Percentiles rank a stretch among this genome's conserved stretches.
Conservation (phyloP, 2,113 vertebrate genomes). For the Aegithalos caudatus region DNA sequence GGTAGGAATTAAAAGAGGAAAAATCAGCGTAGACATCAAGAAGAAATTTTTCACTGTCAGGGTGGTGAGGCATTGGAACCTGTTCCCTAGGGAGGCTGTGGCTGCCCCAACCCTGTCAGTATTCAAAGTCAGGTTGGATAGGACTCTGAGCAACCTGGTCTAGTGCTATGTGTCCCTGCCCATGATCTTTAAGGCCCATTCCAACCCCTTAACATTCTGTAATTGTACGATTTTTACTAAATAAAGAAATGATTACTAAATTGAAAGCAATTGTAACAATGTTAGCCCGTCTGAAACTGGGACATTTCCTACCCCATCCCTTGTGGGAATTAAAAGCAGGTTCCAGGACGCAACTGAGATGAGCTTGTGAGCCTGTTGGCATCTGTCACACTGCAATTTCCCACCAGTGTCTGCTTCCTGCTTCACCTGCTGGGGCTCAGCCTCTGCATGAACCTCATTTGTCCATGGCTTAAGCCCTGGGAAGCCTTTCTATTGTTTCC, state of each 20-base stretch:
- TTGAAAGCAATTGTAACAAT: fast-evolving
- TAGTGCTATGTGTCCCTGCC: not conserved
- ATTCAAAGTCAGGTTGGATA: not conserved
- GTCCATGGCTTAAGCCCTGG: not conserved
- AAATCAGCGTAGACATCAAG: not conserved
- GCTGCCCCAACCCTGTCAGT: not conserved
- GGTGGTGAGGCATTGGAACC: not conserved
- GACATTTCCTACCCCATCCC: not conserved
- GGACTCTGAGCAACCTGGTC: not conserved
- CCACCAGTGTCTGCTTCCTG: not conserved
- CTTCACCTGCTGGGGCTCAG: not conserved
- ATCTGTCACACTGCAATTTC: fast-evolving
- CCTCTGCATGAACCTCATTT: not conserved
- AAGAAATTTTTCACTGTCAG: not conserved
- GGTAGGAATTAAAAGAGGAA: not conserved
- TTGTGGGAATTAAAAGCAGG: not conserved
- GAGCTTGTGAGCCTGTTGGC: fast-evolving
- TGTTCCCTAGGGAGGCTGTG: not conserved
- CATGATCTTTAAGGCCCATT: not conserved
- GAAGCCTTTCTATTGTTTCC: not conserved
- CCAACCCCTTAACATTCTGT: not conserved
- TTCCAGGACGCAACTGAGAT: not conserved
- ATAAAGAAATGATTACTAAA: not conserved
- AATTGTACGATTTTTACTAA: not conserved
- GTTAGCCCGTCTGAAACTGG: not conserved